A percentile compares a stretch with the other conserved stretches of the same genome.
These are phyloP conservation scores for Desoria tigrina DNA, from an alignment of 2,888 invertebrate genomes.

Conservation along the genomic window DNA sequence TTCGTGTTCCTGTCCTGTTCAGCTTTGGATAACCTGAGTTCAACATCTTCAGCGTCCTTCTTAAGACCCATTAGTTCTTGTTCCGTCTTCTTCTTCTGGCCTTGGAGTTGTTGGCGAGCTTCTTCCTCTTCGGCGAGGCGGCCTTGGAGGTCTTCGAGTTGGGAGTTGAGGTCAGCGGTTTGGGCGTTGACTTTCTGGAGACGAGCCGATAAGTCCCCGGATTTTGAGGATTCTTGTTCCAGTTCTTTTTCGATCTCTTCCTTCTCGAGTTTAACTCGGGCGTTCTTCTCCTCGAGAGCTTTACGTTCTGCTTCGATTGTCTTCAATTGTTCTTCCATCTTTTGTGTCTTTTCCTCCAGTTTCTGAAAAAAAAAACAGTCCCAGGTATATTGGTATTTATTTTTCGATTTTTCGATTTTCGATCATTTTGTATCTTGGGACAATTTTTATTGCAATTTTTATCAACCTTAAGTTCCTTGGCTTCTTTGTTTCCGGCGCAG, in stretches of 20 bases:
- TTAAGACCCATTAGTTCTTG: slow-evolving; percentile 90
- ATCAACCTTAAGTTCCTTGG: slow-evolving; percentile 98
- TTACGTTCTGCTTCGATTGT: slow-evolving; percentile 95
- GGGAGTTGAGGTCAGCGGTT: slow-evolving; percentile 92
- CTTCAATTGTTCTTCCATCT: slow-evolving; percentile 89
- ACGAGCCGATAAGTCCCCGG: slow-evolving; percentile 89
- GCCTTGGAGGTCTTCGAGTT: slow-evolving; percentile 65
- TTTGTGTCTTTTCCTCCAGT: slow-evolving; percentile 93
- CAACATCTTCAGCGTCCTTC: slow-evolving; percentile 96
- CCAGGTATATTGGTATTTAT: neutral
- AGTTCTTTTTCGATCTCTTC: slow-evolving; percentile 80
- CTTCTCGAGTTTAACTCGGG: slow-evolving; percentile 91
- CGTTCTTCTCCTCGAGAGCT: slow-evolving; percentile 90
- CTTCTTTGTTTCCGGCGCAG: slow-evolving; percentile 96
- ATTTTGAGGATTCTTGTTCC: slow-evolving; percentile 90
- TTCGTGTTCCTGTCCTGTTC: slow-evolving; percentile 97
- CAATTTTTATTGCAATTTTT: too few relatives aligned
- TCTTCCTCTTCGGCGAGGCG: slow-evolving; percentile 50
- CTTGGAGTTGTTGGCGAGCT: slow-evolving; percentile 71
- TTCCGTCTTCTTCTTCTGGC: slow-evolving; percentile 94
- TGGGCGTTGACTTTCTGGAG: slow-evolving; percentile 90
- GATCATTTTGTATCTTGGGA: too few relatives aligned
- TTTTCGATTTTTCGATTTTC: neutral
- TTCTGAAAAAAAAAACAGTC: slow-evolving; percentile 71
- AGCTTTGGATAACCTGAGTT: slow-evolving; percentile 86